A percentile compares a stretch with the other conserved stretches of the same genome.
These are phyloP conservation scores for Clangula hyemalis DNA, from an alignment of 2,797 vertebrate genomes.

Conservation along the genomic window DNA sequence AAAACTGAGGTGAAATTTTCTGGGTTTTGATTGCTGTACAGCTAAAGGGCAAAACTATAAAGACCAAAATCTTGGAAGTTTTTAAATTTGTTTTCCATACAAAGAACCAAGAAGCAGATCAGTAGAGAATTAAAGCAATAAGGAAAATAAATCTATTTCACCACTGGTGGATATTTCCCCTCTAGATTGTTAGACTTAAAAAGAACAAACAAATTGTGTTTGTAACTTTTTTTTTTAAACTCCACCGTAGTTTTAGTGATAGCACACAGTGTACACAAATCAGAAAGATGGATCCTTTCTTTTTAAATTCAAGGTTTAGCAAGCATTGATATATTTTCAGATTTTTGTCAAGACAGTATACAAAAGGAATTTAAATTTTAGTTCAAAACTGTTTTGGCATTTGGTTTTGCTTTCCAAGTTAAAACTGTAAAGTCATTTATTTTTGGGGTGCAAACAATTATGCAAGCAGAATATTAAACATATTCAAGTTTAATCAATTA, in stretches of 20 bases:
- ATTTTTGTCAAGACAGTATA: background rate
- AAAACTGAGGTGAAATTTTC: background rate
- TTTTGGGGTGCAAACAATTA: background rate
- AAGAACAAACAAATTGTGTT: background rate
- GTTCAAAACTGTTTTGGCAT: background rate
- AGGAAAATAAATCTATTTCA: slow-evolving; percentile 22
- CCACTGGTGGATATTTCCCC: background rate
- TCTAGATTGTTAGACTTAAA: background rate
- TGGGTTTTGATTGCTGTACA: background rate
- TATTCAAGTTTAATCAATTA: slow-evolving; percentile 2
- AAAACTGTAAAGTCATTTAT: background rate
- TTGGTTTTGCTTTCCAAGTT: background rate
- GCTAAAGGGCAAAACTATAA: slow-evolving; percentile 5
- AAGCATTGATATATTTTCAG: background rate
- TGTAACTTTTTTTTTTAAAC: background rate
- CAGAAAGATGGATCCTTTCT: background rate
- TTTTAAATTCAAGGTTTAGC: background rate
- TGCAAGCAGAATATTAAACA: background rate
- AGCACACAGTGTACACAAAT: background rate
- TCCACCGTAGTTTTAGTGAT: background rate
- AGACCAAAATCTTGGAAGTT: background rate
- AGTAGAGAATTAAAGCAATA: slow-evolving; percentile 13
- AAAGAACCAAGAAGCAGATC: background rate
- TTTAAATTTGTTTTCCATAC: background rate
- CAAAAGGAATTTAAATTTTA: background rate